Conservation (phyloP, 2,113 vertebrate genomes). For the Uropsilus gracilis region DNA sequence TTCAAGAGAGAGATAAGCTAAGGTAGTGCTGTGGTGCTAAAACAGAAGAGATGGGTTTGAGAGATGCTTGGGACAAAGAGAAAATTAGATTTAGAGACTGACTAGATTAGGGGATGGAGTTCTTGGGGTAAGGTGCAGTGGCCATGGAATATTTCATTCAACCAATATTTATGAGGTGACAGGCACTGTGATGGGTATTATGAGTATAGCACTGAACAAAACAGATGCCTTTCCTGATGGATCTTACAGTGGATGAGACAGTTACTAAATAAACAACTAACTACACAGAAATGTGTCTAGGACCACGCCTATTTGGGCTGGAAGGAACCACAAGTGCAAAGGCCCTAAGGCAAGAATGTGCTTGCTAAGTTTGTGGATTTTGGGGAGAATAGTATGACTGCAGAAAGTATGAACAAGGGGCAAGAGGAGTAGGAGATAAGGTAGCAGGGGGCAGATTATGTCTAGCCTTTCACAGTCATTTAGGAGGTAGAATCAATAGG, state of each 20-base stretch:
- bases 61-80: background rate
- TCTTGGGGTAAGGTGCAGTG: background rate
- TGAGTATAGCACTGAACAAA: constrained; percentile 4
- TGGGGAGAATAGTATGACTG: background rate
- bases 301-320: background rate
- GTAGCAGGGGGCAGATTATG: background rate
- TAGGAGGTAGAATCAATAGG: constrained; percentile 2
- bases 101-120: background rate
- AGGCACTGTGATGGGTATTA: constrained; percentile 1
- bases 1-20: background rate
- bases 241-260: constrained; percentile 24
- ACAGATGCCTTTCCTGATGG: background rate
- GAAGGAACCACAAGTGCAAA: background rate
- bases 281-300: background rate
- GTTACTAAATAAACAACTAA: constrained; percentile 18
- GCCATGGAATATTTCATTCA: constrained; percentile 20
- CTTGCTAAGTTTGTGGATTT: background rate
- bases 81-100: constrained; percentile 2
- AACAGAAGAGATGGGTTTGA: constrained; percentile 13
- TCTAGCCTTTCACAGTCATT: background rate
- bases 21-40: background rate
- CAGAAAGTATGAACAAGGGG: constrained; percentile 5
- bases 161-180: constrained; percentile 1
- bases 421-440: constrained; percentile 24
- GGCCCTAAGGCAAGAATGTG: background rate